phyloP scores from a whole-genome alignment of 1,140 invertebrate species.

The Hylaeus anthracinus region DNA sequence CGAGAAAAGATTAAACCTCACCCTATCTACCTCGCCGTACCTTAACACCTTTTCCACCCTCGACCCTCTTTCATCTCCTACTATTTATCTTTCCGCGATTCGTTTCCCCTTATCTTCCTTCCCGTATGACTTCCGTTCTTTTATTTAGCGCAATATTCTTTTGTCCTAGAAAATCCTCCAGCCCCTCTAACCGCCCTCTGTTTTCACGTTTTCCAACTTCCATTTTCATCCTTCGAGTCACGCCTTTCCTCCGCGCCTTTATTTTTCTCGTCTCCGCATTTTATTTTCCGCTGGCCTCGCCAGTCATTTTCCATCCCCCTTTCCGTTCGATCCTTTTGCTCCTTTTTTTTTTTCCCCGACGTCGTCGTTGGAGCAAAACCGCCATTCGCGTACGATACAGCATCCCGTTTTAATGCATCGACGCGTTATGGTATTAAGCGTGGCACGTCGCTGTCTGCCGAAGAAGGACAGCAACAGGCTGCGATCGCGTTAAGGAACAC shows the following conservation, averaged over 20 bases:
- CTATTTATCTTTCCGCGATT: constrained; percentile 51
- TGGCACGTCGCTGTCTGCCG: constrained; percentile 2
- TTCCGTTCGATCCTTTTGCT: too few relatives aligned
- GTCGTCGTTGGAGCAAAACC: neutral
- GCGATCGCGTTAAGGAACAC: constrained; percentile 36
- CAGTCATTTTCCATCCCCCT: neutral
- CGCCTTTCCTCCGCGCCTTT: neutral
- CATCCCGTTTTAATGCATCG: neutral
- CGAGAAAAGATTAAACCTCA: constrained; percentile 34
- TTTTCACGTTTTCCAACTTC: neutral
- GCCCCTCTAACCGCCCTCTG: neutral
- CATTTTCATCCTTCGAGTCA: neutral
- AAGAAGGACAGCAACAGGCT: constrained; percentile 7
- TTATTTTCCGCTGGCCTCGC: too few relatives aligned
- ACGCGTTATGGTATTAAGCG: constrained; percentile 1
- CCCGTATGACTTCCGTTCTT: constrained; percentile 28
- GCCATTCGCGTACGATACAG: neutral
- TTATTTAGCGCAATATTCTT: constrained; percentile 35
- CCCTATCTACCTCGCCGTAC: constrained; percentile 1
- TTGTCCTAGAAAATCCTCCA: neutral
- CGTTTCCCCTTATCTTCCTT: constrained; percentile 33
- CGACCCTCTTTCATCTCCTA: constrained; percentile 37
- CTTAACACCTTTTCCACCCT: constrained; percentile 14
- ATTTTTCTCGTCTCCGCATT: too few relatives aligned
- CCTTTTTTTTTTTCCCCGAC: too few relatives aligned